Percentiles rank a stretch among this genome's conserved stretches.
These are phyloP conservation scores for Uloborus diversus DNA, from an alignment of 1,140 invertebrate species.

Conservation along the genomic window DNA sequence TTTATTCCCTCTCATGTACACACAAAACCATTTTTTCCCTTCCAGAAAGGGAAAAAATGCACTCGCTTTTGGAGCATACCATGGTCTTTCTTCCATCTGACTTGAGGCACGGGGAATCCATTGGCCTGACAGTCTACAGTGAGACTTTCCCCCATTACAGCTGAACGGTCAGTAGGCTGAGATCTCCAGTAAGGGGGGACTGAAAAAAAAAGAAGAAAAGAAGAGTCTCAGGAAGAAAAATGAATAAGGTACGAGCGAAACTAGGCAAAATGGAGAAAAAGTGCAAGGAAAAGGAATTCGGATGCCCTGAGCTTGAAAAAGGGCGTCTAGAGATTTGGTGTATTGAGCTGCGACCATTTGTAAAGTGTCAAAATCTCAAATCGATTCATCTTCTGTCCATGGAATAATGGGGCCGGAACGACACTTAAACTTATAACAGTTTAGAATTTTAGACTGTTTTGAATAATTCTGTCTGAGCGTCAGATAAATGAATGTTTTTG, in stretches of 20 bases:
- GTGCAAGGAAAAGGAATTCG: not conserved
- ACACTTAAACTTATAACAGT: too few species aligned
- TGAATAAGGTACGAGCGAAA: constrained; percentile 22
- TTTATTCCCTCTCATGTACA: too few species aligned
- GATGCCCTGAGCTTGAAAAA: not conserved
- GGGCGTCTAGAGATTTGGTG: constrained; percentile 32
- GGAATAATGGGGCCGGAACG: constrained; percentile 30
- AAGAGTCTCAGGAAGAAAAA: not conserved
- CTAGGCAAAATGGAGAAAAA: constrained; percentile 1
- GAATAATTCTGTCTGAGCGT: too few species aligned
- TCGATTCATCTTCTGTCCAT: constrained; percentile 42
- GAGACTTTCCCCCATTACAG: constrained; percentile 58
- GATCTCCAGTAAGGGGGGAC: constrained; percentile 67
- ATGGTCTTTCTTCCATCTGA: constrained; percentile 60
- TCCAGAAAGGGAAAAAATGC: not conserved
- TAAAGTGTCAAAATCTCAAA: constrained; percentile 52
- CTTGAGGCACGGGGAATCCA: constrained; percentile 60
- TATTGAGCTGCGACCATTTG: constrained; percentile 35
- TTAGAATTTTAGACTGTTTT: too few species aligned
- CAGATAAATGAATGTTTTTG: too few species aligned
- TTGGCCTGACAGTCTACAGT: constrained; percentile 61
- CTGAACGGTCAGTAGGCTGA: constrained; percentile 64
- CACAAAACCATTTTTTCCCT: too few species aligned
- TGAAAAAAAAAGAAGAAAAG: constrained; percentile 20
- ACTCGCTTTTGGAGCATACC: too few species aligned